These are phyloP conservation scores for Glossophaga mutica DNA, from an alignment of 2,797 vertebrate genomes.

Conservation along the genomic window DNA sequence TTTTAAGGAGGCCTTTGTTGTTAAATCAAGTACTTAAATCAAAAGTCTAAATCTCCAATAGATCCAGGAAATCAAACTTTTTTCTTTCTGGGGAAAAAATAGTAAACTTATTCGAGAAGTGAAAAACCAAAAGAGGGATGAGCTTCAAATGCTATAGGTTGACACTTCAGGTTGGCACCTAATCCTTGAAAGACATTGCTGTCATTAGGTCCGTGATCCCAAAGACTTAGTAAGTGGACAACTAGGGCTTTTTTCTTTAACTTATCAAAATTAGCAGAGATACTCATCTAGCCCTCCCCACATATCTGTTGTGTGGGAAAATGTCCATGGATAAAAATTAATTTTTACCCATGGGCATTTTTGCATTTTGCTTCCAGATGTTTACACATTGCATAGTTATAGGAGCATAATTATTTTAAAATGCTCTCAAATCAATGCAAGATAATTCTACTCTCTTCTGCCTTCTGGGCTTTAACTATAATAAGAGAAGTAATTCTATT, in stretches of 20 bases:
- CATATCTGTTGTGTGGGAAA: neutral
- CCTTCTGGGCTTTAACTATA: neutral
- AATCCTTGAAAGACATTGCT: neutral
- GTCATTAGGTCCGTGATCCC: neutral
- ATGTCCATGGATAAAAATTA: neutral
- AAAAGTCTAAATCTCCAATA: neutral
- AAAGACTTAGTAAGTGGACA: neutral
- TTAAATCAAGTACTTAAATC: conserved; percentile 16
- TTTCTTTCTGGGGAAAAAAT: neutral
- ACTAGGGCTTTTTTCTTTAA: neutral
- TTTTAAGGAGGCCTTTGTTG: neutral
- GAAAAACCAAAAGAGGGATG: neutral
- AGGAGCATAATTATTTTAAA: neutral
- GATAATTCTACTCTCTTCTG: neutral
- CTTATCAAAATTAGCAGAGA: conserved; percentile 15
- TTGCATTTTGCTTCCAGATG: conserved; percentile 5
- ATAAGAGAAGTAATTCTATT: neutral
- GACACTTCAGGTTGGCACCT: neutral
- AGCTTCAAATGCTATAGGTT: neutral
- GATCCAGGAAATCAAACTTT: neutral
- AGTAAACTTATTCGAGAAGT: neutral
- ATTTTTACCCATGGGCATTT: neutral
- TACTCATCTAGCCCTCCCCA: neutral
- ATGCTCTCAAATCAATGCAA: neutral
- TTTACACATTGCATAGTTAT: neutral